phyloP scores from a whole-genome alignment of 92 coral and sea anemone species.

The Phenganax marumi region DNA sequence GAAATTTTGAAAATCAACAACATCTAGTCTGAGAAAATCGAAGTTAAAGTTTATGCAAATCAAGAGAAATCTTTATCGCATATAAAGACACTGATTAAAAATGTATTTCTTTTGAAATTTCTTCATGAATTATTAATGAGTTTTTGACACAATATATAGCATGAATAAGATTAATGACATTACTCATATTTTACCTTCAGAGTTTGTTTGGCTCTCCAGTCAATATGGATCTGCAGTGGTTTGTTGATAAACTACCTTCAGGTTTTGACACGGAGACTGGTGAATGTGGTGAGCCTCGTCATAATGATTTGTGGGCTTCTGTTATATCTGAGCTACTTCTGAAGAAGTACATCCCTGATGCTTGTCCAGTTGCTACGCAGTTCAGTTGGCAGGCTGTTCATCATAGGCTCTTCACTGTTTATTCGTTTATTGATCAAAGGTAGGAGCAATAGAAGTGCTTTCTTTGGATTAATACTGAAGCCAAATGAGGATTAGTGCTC shows the following conservation, averaged over 20 bases:
- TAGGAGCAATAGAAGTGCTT: conserved; percentile 18
- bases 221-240: conserved; percentile 72
- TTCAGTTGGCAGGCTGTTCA: conserved; percentile 95
- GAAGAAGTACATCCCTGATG: conserved; percentile 76
- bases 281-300: conserved; percentile 67
- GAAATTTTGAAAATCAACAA: neutral
- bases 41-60: too few species aligned
- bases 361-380: conserved; percentile 87
- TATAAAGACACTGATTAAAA: too few species aligned
- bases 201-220: conserved; percentile 77
- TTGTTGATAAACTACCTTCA: conserved; percentile 78
- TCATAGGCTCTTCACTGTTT: conserved; percentile 82
- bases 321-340: conserved; percentile 78
- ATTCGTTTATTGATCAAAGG: conserved; percentile 88
- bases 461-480: too few species aligned
- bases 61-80: too few species aligned
- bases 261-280: conserved; percentile 78
- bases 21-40: too few species aligned
- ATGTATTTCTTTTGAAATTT: too few species aligned
- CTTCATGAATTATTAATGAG: too few species aligned
- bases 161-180: neutral
- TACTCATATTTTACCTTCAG: conserved; percentile 42
- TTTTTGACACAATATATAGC: neutral
- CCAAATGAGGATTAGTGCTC: too few species aligned
- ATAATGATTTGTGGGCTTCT: conserved; percentile 83